These are phyloP conservation scores for Epinephelus lanceolatus DNA, from an alignment of 2,113 vertebrate species.

Conservation along the genomic window DNA sequence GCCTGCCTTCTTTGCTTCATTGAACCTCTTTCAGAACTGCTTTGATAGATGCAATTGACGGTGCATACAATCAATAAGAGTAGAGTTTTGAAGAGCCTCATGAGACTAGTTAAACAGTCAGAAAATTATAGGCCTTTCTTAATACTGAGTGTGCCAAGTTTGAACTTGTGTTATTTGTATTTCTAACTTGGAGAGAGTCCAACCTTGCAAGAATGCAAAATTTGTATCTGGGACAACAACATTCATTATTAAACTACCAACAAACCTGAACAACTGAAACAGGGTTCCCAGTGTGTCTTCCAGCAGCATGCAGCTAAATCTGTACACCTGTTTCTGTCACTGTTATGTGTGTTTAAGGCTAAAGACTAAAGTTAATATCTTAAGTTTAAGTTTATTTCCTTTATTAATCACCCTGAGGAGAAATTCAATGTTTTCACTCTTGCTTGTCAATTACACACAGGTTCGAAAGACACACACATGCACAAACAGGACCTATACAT, in stretches of 20 bases:
- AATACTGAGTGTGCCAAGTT: background rate
- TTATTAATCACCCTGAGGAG: too few relatives aligned
- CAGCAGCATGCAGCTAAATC: background rate
- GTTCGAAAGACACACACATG: too few relatives aligned
- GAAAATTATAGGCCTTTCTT: background rate
- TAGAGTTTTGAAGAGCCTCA: background rate
- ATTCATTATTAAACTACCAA: background rate
- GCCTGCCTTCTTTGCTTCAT: background rate
- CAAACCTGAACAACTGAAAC: too few relatives aligned
- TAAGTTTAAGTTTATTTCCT: too few relatives aligned
- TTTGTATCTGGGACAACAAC: background rate
- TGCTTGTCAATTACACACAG: too few relatives aligned
- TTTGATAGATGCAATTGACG: background rate
- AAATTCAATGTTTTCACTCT: too few relatives aligned
- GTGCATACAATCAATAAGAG: background rate
- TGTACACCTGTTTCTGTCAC: background rate
- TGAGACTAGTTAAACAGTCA: background rate
- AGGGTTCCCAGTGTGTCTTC: too few relatives aligned
- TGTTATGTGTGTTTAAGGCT: background rate
- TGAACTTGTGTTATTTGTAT: background rate
- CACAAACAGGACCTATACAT: too few relatives aligned
- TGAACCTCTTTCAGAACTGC: background rate
- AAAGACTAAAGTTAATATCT: background rate
- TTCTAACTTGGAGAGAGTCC: background rate
- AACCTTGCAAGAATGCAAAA: background rate